A percentile compares a stretch with the other conserved stretches of the same genome.
phyloP scores from a whole-genome alignment of 2,113 vertebrate species.

The Camelus dromedarius region DNA sequence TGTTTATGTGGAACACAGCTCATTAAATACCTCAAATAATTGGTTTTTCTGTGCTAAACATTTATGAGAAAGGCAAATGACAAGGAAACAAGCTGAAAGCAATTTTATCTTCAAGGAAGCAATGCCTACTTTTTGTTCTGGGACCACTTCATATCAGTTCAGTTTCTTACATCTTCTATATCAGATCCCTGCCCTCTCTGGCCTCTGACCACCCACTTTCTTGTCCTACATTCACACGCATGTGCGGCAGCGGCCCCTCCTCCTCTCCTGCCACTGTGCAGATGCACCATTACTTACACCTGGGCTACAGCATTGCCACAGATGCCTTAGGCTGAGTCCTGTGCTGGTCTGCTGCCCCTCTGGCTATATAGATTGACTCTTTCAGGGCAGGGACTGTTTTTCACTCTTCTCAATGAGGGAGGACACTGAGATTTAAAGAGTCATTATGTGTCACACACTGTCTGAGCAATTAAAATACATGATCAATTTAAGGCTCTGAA shows the following conservation, averaged over 20 bases:
- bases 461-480: not conserved
- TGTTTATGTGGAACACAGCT: slow-evolving; percentile 16
- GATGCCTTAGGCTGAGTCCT: not conserved
- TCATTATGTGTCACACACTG: not conserved
- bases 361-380: not conserved
- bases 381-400: not conserved
- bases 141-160: not conserved
- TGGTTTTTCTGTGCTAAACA: not conserved
- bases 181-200: not conserved
- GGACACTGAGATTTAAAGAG: not conserved
- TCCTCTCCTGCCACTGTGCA: not conserved
- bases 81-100: slow-evolving; percentile 6
- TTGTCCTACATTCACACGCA: not conserved
- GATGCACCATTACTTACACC: fast-evolving
- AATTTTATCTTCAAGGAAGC: slow-evolving; percentile 16
- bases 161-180: not conserved
- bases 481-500: not conserved
- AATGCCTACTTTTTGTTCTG: not conserved
- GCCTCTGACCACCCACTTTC: not conserved
- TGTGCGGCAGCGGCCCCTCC: fast-evolving
- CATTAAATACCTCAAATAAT: slow-evolving; percentile 18
- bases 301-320: not conserved
- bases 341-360: not conserved
- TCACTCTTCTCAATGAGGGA: not conserved
- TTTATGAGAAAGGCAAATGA: slow-evolving; percentile 6